Evolutionary conservation across 2,797 vertebrate genomes (phyloP).

Genomic region (Psittacula derbiana): DNA sequence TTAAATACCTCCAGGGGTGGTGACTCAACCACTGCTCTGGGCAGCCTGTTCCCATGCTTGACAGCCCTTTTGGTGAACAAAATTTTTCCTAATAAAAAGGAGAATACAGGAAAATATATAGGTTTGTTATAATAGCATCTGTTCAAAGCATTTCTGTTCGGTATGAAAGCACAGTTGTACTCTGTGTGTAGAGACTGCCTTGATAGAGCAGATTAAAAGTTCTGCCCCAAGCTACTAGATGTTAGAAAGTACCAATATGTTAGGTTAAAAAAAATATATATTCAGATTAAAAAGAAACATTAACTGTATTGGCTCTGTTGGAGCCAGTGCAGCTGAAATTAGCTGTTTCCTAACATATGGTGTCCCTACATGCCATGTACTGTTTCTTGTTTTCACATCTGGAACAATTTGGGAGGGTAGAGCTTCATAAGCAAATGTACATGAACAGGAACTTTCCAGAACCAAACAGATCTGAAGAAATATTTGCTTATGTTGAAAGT

Average conservation of each 20-base stretch:
- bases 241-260: not conserved
- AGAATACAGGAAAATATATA: not conserved
- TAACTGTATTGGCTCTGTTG: not conserved
- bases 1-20: not conserved
- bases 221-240: not conserved
- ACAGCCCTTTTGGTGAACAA: not conserved
- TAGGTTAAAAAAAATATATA: not conserved
- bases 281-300: not conserved
- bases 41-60: not conserved
- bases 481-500: not conserved
- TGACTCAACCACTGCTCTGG: not conserved
- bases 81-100: not conserved
- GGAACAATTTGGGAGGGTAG: not conserved
- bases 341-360: not conserved
- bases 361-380: not conserved
- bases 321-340: not conserved
- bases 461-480: not conserved
- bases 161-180: not conserved
- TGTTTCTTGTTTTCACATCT: slow-evolving; percentile 6
- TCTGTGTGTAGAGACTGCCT: not conserved
- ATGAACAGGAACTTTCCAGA: not conserved
- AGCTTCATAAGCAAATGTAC: not conserved
- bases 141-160: not conserved
- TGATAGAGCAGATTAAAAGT: not conserved
- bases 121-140: not conserved